Conservation (phyloP, 2,888 invertebrate genomes). For the Drosophila melanocephala region DNA sequence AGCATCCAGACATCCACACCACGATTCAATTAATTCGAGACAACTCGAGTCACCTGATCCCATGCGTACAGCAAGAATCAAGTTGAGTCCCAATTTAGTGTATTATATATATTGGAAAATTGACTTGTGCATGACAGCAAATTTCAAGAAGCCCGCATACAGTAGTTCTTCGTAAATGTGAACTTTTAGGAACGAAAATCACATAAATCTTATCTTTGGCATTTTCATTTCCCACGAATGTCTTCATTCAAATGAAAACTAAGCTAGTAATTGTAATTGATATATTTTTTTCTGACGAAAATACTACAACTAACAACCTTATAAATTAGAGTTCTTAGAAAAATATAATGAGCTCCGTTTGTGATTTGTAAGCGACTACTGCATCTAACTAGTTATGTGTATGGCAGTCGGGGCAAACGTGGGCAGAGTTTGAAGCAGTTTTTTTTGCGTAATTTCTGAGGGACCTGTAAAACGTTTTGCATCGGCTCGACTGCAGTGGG, state of each 20-base stretch:
- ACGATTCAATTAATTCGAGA: conserved; percentile 56
- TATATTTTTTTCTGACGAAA: no score
- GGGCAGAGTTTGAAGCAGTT: conserved; percentile 2
- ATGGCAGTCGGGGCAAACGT: conserved; percentile 3
- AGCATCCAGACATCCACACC: conserved; percentile 13
- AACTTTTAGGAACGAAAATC: neutral
- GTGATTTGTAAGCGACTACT: neutral
- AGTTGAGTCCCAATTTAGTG: conserved; percentile 37
- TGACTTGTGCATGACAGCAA: conserved; percentile 32
- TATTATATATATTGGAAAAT: conserved; percentile 36
- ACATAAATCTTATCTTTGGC: neutral
- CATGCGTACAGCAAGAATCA: conserved; percentile 43
- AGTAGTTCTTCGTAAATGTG: neutral
- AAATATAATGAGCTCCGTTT: neutral
- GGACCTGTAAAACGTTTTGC: conserved; percentile 5
- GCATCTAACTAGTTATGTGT: neutral
- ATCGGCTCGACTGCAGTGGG: neutral
- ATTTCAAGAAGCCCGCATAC: neutral
- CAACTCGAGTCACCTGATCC: conserved; percentile 37
- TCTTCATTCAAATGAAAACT: neutral
- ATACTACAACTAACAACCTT: neutral
- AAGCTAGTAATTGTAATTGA: neutral
- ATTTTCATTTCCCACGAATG: neutral
- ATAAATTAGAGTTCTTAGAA: neutral
- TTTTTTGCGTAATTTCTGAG: conserved; percentile 20